Base-by-base conservation (phyloP, 53 echinoderm and acorn worm genomes). In the Luidia sarsii region DNA sequence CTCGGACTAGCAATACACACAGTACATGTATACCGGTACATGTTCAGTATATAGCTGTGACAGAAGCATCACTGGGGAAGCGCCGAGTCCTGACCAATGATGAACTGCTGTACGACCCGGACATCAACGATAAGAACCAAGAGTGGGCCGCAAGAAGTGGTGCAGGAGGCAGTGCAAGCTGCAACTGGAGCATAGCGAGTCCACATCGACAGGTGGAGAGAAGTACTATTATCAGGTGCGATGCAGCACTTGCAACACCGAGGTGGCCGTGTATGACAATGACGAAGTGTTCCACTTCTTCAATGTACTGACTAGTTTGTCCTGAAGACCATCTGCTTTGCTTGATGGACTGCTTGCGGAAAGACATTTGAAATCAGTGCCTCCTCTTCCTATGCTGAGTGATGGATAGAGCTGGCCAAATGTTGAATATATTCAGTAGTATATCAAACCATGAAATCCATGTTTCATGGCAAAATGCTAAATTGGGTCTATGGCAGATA, bases 281-380 rank as follows among this genome's bases (percentile, higher is more conserved):
- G 79, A 94, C 55, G 99, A 99, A 57, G 88, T 99, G 1, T 99
- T 80, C 61, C 99, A 99, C 62, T 99, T 99, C 75, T 93, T 93
- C 38, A 99, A 99, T 75, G 99, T 99, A 23, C 65, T 99, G 16
- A 60, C 91, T 24, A 91, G 97, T 61, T 83, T 88, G 45, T 88
- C 94, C 6, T 94, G 82, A 88, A 79, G 31, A 4, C 48, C n/a
- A n/a, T n/a, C 10, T 41, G 1, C 46, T 25, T 70, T 21, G 11
- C 15, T 32, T 27, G 59, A 25, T 57, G 30, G 7, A 19, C 59
- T 22, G 54, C 25, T 7, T 24, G 25, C 18, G 16, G 18, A 54
- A 27, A 24, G 23, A 54, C 1, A 3, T 24, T 2, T 3, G 9
- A 54, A 54, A 54, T 24, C 54, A 54, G 2, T 22, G 54, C 19